Evolutionary conservation across 2,888 invertebrate genomes (phyloP), one percentile per base, ranked within the genome.

Genomic region (Aporophyla lueneburgensis): DNA sequence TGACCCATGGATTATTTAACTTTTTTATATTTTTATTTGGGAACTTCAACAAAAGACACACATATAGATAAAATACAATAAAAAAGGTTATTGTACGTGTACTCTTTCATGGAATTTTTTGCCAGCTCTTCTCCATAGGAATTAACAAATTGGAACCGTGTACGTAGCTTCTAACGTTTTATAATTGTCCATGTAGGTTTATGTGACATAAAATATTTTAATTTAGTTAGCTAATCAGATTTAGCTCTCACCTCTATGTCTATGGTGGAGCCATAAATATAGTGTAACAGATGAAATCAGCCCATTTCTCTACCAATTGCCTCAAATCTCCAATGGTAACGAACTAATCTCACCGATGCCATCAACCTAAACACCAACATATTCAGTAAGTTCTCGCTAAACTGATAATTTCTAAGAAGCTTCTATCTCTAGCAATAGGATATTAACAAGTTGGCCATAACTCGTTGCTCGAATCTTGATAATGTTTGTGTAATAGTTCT

Each of bases 371-470:
- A 62, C 51, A 76, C 40, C 69, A 53, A 72, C 75, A 69, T 72
- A 74, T 80, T 78, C 75, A 65, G 56, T 27, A 71, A 56, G 61
- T 78, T 49, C 61, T 72, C 66, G 59, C 80, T 61, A 76, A 85
- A 81, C 76, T 80, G 78, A 81, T 87, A 73, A 80, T 76, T 85
- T 83, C 82, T 76, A 75, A 76, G 80, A 80, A 85, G 78, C 61
- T 58, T 75, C 75, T 76, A 86, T 86, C 85, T 86, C 65, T n/a
- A n/a, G 59, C 56, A 62, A 76, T 76, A 68, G 78, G 73, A 84
- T 86, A 85, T 86, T 86, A 84, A 84, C 86, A 68, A 84, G 81
- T 80, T 79, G 53, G 69, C 67, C 74, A 84, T 85, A 85, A 85
- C 85, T 85, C 78, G 73, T 74, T 51, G 62, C 68, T 75, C 43